Evolutionary conservation across 2,888 invertebrate species (phyloP).

Genomic region (Volucella inanis): DNA sequence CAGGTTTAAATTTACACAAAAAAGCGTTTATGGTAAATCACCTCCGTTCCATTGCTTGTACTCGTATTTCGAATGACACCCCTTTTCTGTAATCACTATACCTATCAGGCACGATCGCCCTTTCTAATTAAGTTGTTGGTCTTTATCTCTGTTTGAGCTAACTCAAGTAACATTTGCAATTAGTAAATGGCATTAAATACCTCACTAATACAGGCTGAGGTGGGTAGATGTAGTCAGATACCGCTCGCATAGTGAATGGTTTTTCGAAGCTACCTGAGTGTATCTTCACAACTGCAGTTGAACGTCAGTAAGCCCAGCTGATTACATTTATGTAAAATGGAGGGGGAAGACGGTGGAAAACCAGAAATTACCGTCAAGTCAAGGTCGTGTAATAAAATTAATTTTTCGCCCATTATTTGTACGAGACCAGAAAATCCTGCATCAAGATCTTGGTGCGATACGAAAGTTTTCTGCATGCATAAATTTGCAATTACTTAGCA

Average conservation of each 20-base stretch:
- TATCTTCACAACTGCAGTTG: slow-evolving; percentile 17
- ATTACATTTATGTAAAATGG: slow-evolving; percentile 13
- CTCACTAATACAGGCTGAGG: background rate
- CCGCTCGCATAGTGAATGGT: slow-evolving; percentile 36
- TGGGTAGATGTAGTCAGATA: background rate
- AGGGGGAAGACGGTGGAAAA: slow-evolving; percentile 19
- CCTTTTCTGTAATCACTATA: background rate
- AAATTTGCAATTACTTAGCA: slow-evolving; percentile 60
- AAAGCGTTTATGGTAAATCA: background rate
- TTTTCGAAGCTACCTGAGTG: background rate
- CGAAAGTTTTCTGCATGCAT: slow-evolving; percentile 62
- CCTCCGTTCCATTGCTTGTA: background rate
- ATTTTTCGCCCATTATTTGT: slow-evolving; percentile 38
- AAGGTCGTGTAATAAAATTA: slow-evolving; percentile 59
- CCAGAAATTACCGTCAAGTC: slow-evolving; percentile 50
- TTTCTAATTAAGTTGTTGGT: slow-evolving; percentile 29
- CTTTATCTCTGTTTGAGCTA: background rate
- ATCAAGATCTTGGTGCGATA: slow-evolving; percentile 52
- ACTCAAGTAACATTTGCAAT: slow-evolving; percentile 24
- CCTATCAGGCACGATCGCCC: background rate
- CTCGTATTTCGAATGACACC: background rate
- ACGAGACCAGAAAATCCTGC: slow-evolving; percentile 66
- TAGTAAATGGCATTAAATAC: slow-evolving; percentile 2
- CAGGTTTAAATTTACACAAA: slow-evolving; percentile 15
- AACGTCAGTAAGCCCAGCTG: slow-evolving; percentile 17